These are phyloP conservation scores for Melanostigma gelatinosum DNA, from an alignment of 2,113 vertebrate genomes.

Conservation along the genomic window DNA sequence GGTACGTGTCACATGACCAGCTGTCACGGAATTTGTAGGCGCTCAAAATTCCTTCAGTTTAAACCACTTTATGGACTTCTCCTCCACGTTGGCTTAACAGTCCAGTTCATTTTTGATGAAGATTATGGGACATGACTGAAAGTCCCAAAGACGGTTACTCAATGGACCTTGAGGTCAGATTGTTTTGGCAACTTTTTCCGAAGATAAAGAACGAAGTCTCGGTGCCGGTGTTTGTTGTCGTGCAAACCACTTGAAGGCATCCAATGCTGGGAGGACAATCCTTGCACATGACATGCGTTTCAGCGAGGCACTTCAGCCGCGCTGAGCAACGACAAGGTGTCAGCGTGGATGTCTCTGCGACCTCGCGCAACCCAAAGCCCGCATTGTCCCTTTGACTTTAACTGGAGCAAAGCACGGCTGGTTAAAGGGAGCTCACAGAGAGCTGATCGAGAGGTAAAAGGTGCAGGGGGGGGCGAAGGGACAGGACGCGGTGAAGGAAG, in stretches of 20 bases:
- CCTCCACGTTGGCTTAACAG: neutral
- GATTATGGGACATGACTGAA: neutral
- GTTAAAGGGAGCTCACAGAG: conserved; percentile 31
- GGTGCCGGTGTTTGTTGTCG: neutral
- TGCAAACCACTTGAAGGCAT: neutral
- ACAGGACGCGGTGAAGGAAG: conserved; percentile 25
- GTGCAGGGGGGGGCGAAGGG: conserved; percentile 7
- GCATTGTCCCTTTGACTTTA: conserved; percentile 1
- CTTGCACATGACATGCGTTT: neutral
- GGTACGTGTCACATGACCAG: too few relatives aligned
- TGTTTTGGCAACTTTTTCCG: neutral
- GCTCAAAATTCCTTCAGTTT: too few relatives aligned
- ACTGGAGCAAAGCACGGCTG: conserved; percentile 22
- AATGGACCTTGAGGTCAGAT: neutral
- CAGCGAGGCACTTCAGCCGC: neutral
- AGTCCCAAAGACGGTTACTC: neutral
- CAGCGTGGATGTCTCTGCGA: conserved; percentile 5
- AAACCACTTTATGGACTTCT: neutral
- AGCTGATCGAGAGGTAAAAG: conserved; percentile 10
- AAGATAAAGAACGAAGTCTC: neutral
- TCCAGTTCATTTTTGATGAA: neutral
- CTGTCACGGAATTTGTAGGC: neutral
- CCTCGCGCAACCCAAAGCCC: neutral
- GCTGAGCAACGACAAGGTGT: neutral
- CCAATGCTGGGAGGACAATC: neutral